Base-by-base conservation (phyloP, 37 sponge, comb jelly and placozoan species). In the Chondrilla cf. caribensis region DNA sequence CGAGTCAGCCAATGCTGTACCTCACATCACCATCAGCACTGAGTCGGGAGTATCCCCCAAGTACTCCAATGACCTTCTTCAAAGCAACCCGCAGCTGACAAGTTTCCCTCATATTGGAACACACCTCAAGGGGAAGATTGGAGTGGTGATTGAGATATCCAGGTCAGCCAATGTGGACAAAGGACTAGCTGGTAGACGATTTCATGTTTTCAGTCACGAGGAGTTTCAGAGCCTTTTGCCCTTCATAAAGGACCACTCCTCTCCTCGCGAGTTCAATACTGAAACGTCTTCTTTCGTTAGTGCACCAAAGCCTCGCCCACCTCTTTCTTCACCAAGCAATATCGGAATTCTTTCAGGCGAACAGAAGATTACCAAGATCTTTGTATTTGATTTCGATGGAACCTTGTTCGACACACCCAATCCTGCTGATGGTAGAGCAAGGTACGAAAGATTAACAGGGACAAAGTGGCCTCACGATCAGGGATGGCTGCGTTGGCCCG, bases 21-120 rank as follows among this genome's bases (percentile, higher is more conserved):
- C 96, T n/a, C 96, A 95, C 75, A 84, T 95, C 68, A 95, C 96
- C 73, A 79, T 95, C 57, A 89, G 90, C 4, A 80, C 83, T n/a
- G 78, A 68, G 11, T n/a, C 59, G 0, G 60, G 59, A 15, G 84
- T 82, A 2, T 28, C 77, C 19, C 83, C 93, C 1, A 92, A 87
- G 54, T 38, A 85, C 28, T 71, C 96, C 11, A 92, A 92, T 65
- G 79, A 78, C 47, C 54, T 95, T 83, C 83, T 95, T 37, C 33
- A 79, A 37, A 58, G 44, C 44, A 38, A 22, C n/a, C 76, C 76
- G 18, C 24, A 19, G 24, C 76, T 73, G 2, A 7, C 41, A 25
- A 38, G 0, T 37, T 32, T 73, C 5, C 76, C 76, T 39, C 44
- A 19, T 2, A 21, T 22, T 9, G 76, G 38, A 73, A 17, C 40